Evolutionary conservation across 2,797 vertebrate genomes (phyloP).

Genomic region (Rhabdomys pumilio): DNA sequence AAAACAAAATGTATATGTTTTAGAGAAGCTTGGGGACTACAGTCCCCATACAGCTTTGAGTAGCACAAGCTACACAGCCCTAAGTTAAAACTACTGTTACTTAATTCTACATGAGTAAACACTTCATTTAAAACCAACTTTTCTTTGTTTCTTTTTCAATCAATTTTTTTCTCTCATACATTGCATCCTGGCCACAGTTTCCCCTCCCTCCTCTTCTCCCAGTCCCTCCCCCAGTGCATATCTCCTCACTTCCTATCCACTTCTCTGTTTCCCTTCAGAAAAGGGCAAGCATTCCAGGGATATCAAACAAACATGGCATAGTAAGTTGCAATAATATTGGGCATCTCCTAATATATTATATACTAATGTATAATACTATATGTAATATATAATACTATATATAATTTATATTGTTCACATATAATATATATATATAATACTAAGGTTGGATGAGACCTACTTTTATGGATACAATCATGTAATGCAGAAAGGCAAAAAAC

Average conservation of each 20-base stretch:
- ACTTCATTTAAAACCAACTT: background rate
- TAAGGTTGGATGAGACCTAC: background rate
- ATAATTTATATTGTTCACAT: too few species aligned
- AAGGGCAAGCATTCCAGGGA: background rate
- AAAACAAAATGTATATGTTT: background rate
- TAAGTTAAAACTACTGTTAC: background rate
- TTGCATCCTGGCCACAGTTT: background rate
- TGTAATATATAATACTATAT: too few species aligned
- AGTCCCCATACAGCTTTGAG: background rate
- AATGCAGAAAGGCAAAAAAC: background rate
- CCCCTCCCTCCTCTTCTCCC: background rate
- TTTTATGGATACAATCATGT: background rate
- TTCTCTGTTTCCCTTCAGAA: background rate
- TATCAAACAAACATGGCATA: background rate
- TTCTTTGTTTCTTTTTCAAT: background rate
- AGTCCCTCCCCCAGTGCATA: background rate
- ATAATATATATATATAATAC: background rate
- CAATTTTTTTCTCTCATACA: background rate
- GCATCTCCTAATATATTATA: background rate
- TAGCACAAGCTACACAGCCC: background rate
- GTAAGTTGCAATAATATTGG: background rate
- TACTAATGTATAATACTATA: too few species aligned
- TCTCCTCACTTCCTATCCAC: background rate
- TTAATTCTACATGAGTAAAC: conserved; percentile 12
- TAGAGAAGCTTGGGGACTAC: background rate